Base-by-base conservation (phyloP, 2,888 invertebrate species). In the Dryobotodes eremita region DNA sequence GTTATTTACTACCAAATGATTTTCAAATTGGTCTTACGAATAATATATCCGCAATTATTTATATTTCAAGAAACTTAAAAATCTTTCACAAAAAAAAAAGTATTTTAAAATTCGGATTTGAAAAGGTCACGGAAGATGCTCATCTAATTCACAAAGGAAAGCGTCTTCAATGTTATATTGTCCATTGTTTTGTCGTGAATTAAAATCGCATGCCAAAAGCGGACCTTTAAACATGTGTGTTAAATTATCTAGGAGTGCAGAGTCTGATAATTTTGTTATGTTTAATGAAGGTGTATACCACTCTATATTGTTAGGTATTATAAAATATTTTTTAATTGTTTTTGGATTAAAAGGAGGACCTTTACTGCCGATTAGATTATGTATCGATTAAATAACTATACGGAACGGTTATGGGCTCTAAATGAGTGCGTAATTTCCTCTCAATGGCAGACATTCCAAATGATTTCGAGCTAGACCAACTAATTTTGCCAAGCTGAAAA, bases 151-250 rank as follows among this genome's bases (percentile, higher is more conserved):
- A 59, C 1, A 59, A 70, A 70, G 59, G 57, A 84, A 77, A 70
- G 17, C 15, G 59, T 8, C 0, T 1, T n/a, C 3, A 2, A 0
- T 23, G 1, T 42, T 26, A 8, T 15, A 50, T 26, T 7, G 8
- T 70, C 17, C 15, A 70, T 65, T 64, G 23, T 15, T 5, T n/a
- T 46, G 23, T 26, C 0, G 0, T 0, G 78, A 64, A 77, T 23
- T 42, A 77, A 57, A 77, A 57, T 69, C 6, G 50, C n/a, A 46
- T 59, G 11, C 3, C 42, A 31, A 36, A 20, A 55, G 4, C 13
- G 53, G 50, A 69, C 78, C 36, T 77, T 83, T 77, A 42, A 48
- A 50, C 50, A 31, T 20, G 70, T 53, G 15, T 80, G 20, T 80
- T 20, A 48, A 55, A 76, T n/a, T 55, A 76, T 48, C 11, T 79